Conservation (phyloP, 2,797 vertebrate genomes). For the Chiroxiphia lanceolata region DNA sequence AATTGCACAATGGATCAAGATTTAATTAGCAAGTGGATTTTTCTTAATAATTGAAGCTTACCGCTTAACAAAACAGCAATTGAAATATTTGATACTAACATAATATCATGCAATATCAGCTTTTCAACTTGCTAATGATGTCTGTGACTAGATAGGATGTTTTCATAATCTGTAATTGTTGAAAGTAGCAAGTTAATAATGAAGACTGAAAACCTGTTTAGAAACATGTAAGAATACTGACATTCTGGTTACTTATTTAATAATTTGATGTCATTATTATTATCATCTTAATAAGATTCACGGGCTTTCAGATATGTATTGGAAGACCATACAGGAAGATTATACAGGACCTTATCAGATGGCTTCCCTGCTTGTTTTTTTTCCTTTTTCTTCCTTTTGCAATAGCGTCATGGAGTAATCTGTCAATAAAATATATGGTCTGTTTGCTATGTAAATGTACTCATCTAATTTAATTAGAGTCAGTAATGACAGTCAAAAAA, state of each 20-base stretch:
- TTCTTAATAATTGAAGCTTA: neutral
- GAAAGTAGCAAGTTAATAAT: neutral
- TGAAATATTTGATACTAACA: neutral
- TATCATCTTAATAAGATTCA: neutral
- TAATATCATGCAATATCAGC: neutral
- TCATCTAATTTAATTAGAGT: neutral
- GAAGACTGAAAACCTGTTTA: neutral
- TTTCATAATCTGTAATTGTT: neutral
- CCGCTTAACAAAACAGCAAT: neutral
- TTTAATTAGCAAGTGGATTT: neutral
- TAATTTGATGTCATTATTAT: neutral
- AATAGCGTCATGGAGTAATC: neutral
- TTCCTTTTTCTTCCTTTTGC: neutral
- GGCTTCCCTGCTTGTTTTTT: neutral
- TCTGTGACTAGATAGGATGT: neutral
- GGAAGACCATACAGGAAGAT: neutral
- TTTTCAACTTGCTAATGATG: conserved; percentile 20
- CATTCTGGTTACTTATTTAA: neutral
- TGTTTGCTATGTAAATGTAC: neutral
- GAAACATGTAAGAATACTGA: neutral
- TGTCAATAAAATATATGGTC: neutral
- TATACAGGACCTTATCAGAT: neutral
- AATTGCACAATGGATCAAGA: neutral
- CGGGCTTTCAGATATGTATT: neutral
- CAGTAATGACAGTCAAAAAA: neutral